These are phyloP conservation scores for Syngnathus acus DNA, from an alignment of 2,797 vertebrate genomes.

Conservation along the genomic window DNA sequence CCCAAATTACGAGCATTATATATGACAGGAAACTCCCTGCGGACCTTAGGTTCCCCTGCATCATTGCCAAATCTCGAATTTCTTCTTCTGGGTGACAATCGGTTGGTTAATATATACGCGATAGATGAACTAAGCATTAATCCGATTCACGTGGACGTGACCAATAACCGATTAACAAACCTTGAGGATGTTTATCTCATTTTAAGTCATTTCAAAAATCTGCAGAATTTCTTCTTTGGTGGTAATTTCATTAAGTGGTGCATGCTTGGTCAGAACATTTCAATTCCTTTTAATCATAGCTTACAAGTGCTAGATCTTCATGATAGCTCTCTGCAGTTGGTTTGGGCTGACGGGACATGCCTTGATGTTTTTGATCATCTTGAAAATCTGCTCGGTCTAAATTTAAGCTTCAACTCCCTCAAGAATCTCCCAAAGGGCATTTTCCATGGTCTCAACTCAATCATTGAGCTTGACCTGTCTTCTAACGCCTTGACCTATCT, in stretches of 20 bases:
- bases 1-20: slow-evolving; percentile 53
- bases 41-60: slow-evolving; percentile 47
- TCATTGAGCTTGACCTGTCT: slow-evolving; percentile 68
- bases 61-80: slow-evolving; percentile 46
- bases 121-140: slow-evolving; percentile 1
- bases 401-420: slow-evolving; percentile 72
- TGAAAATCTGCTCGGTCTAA: slow-evolving; percentile 55
- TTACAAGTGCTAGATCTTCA: slow-evolving; percentile 71
- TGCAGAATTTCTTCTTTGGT: slow-evolving; percentile 59
- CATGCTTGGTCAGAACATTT: accelerated
- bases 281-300: slow-evolving; percentile 40
- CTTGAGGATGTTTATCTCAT: slow-evolving; percentile 66
- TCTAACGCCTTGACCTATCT: slow-evolving; percentile 73
- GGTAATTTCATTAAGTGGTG: slow-evolving; percentile 74
- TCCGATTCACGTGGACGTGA: slow-evolving; percentile 56
- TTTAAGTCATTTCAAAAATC: slow-evolving; percentile 38
- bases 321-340: slow-evolving; percentile 62
- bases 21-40: slow-evolving; percentile 77
- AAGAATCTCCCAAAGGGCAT: slow-evolving; percentile 67
- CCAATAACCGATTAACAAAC: slow-evolving; percentile 68
- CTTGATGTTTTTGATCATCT: slow-evolving; percentile 45
- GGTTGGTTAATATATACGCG: slow-evolving; percentile 41
- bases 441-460: slow-evolving; percentile 68
- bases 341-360: slow-evolving; percentile 43
- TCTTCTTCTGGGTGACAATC: slow-evolving; percentile 70